These are phyloP conservation scores for Ferrisia virgata DNA, from an alignment of 2,888 invertebrate species.

Conservation along the genomic window DNA sequence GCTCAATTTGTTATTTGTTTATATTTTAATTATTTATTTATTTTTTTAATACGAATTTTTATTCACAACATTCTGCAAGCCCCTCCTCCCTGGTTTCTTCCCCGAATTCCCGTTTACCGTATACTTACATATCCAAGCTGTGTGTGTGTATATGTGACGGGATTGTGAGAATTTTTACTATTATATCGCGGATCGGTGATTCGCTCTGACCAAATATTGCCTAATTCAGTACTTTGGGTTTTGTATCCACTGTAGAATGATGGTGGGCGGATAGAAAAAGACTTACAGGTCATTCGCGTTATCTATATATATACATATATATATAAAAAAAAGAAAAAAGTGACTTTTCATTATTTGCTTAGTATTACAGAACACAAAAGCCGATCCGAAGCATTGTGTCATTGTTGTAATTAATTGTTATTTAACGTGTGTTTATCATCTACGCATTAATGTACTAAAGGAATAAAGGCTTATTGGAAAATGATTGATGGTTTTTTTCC, in stretches of 20 bases:
- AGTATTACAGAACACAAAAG: constrained; percentile 47
- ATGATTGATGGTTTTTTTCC: constrained; percentile 47
- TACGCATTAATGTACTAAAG: constrained; percentile 34
- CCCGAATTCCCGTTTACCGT: neutral
- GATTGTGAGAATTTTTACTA: neutral
- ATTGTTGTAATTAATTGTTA: constrained; percentile 36
- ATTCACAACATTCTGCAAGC: neutral
- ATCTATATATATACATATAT: too few species aligned
- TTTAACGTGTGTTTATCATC: constrained; percentile 37
- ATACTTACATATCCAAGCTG: constrained; percentile 5
- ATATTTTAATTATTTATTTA: constrained; percentile 4
- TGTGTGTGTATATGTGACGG: neutral
- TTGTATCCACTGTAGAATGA: neutral
- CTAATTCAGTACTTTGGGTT: neutral
- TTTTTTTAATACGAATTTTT: neutral
- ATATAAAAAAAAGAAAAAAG: neutral
- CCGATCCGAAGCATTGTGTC: constrained; percentile 45
- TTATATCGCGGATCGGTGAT: neutral
- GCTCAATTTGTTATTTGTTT: constrained; percentile 38
- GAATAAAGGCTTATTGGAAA: constrained; percentile 46
- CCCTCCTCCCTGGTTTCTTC: neutral
- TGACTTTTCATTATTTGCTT: neutral
- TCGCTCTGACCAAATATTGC: neutral
- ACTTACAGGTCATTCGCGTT: too few species aligned
- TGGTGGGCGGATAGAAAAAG: neutral